A percentile compares a stretch with the other conserved stretches of the same genome.
These are phyloP conservation scores for Drosophila sordidula DNA, from an alignment of 2,888 invertebrate species.

Conservation along the genomic window DNA sequence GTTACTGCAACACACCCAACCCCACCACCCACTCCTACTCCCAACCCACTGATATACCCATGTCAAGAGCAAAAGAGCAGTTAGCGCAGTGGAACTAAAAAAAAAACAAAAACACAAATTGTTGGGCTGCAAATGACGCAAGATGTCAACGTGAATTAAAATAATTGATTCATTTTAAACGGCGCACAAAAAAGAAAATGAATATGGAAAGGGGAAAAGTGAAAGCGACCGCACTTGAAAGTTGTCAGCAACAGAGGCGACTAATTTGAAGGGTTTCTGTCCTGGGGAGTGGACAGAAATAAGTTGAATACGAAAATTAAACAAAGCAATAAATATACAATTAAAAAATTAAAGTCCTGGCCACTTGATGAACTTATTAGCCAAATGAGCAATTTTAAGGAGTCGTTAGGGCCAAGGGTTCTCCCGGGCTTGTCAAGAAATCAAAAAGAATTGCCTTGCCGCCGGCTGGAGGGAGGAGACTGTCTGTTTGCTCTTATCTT, in stretches of 20 bases:
- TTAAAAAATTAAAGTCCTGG: conserved; percentile 38
- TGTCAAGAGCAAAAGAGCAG: conserved; percentile 61
- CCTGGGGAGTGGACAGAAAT: not conserved
- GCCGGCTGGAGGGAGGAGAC: not conserved
- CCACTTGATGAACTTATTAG: conserved; percentile 41
- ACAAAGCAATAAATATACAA: conserved; percentile 51
- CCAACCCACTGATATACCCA: conserved; percentile 28
- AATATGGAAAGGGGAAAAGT: conserved; percentile 15
- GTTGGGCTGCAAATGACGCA: conserved; percentile 72
- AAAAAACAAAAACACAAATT: conserved; percentile 10
- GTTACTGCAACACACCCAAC: too few species aligned
- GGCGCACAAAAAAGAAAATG: conserved; percentile 14
- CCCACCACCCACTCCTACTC: not conserved
- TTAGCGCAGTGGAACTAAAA: conserved; percentile 23
- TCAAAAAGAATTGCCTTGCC: conserved; percentile 34
- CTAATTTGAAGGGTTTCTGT: conserved; percentile 25
- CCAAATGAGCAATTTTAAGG: conserved; percentile 40
- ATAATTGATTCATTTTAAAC: conserved; percentile 78
- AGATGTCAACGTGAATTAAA: conserved; percentile 77
- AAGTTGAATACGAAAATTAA: conserved; percentile 20
- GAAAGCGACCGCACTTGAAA: conserved; percentile 43
- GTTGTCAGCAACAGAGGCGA: conserved; percentile 47
- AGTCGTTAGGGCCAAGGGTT: conserved; percentile 4
- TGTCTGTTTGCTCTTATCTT: conserved; percentile 44
- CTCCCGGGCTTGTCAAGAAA: conserved; percentile 14